Conservation (phyloP, 2,888 invertebrate species). For the Asteroscopus sphinx region DNA sequence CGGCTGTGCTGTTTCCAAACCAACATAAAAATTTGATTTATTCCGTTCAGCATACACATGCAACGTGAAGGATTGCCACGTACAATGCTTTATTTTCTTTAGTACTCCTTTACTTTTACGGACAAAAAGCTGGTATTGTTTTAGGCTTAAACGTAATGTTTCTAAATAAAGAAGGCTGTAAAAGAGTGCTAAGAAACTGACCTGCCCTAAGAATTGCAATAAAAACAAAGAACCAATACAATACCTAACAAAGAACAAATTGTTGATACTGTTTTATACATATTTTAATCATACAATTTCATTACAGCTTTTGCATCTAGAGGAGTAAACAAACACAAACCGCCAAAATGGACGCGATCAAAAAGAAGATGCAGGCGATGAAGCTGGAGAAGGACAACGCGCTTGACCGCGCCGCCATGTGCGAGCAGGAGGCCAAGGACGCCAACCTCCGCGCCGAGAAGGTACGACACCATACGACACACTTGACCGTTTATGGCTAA, state of each 20-base stretch:
- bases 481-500: conserved; percentile 57
- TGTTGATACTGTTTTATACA: neutral
- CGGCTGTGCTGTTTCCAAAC: conserved; percentile 5
- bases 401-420: conserved; percentile 98
- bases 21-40: conserved; percentile 2
- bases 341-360: conserved; percentile 99
- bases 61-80: neutral
- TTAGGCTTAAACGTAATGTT: no score
- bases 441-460: conserved; percentile 96
- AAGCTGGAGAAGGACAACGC: conserved; percentile 99
- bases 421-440: conserved; percentile 98
- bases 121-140: no score
- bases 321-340: conserved; percentile 84
- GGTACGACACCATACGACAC: conserved; percentile 87
- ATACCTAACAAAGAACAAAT: neutral
- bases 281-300: conserved; percentile 16
- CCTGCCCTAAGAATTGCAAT: neutral
- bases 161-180: neutral
- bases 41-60: neutral
- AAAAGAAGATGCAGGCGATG: conserved; percentile 99
- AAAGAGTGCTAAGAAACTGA: neutral
- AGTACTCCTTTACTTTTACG: no score
- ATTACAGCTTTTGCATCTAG: conserved; percentile 78
- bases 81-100: neutral
- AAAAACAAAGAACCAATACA: no score